Conservation (phyloP, 1,140 invertebrate species). For the Calliphora vicina region DNA sequence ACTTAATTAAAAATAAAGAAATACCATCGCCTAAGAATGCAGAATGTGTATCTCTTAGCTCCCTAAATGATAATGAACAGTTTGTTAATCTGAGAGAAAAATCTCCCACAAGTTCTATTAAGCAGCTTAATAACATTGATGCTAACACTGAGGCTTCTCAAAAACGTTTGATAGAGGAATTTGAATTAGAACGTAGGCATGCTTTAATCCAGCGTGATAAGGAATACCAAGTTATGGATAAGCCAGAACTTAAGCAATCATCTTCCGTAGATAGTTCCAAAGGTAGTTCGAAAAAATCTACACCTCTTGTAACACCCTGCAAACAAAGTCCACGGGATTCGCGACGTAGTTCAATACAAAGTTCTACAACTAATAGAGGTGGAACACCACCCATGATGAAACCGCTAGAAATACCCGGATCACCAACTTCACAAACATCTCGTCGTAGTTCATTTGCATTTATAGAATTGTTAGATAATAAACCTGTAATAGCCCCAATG, state of each 20-base stretch:
- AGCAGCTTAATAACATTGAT: conserved; percentile 52
- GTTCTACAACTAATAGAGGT: conserved; percentile 36
- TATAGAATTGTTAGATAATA: conserved; percentile 57
- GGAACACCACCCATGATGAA: conserved; percentile 58
- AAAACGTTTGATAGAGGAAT: conserved; percentile 53
- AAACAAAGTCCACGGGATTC: conserved; percentile 8
- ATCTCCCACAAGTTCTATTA: conserved; percentile 50
- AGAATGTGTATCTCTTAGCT: not conserved
- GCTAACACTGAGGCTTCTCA: conserved; percentile 39
- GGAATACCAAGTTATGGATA: conserved; percentile 46
- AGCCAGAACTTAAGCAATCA: not conserved
- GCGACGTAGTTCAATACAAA: conserved; percentile 29
- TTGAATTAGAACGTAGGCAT: conserved; percentile 53
- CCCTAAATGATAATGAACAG: conserved; percentile 10
- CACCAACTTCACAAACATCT: conserved; percentile 48
- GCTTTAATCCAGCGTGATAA: conserved; percentile 55
- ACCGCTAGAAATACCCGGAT: conserved; percentile 48
- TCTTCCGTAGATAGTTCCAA: not conserved
- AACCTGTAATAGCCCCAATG: conserved; percentile 58
- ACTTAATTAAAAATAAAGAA: not conserved
- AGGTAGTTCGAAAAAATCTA: not conserved
- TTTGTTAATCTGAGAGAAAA: conserved; percentile 30
- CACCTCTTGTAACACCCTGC: not conserved
- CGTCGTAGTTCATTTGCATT: conserved; percentile 61
- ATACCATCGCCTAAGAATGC: not conserved